Evolutionary conservation across 1,140 invertebrate species (phyloP), one percentile per base, ranked within the genome.

Genomic region (Sinonovacula constricta): DNA sequence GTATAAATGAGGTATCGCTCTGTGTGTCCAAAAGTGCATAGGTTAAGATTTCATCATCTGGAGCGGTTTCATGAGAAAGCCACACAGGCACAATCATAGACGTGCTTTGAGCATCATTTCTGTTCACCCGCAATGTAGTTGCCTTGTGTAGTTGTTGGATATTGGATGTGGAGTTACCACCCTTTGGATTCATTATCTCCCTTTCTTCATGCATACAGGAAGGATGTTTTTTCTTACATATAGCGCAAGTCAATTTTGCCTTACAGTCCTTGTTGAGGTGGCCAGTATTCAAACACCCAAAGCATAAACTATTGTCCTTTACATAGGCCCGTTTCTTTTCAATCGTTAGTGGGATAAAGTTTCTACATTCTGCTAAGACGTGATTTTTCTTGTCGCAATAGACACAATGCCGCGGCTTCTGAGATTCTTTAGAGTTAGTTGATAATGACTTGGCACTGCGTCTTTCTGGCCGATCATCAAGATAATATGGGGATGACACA

Each of bases 1-100:
- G 60, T 28, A 63, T 63, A 63, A 63, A 63, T 5, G 60, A 63
- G 22, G 60, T 63, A 33, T 33, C 60, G 31, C 60, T 63, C 30
- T 63, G 60, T 18, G 60, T 63, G 60, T 30, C 60, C 26, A 22
- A 63, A 63, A 76, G 31, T 15, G 63, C 68, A 54, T 72, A 78
- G 0, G 39, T 56, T n/a, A 69, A 24, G 22, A 63, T 63, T 63
- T 63, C 60, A 34, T 33, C 22, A 63, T 63, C 31, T 28, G 60
- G 60, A 63, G 60, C 60, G 36, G 12, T 31, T 63, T 63, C 60
- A 63, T 22, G 12, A 36, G 60, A 63, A 24, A 62, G n/a, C n/a
- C 26, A 62, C 31, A 28, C 60, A 28, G 31, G 60, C 31, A 63
- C 60, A 15, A 63, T 63, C 60, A 31, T 31, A 18, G 60, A 63